Evolutionary conservation across 2,113 vertebrate species (phyloP).

Genomic region (Takifugu flavidus): DNA sequence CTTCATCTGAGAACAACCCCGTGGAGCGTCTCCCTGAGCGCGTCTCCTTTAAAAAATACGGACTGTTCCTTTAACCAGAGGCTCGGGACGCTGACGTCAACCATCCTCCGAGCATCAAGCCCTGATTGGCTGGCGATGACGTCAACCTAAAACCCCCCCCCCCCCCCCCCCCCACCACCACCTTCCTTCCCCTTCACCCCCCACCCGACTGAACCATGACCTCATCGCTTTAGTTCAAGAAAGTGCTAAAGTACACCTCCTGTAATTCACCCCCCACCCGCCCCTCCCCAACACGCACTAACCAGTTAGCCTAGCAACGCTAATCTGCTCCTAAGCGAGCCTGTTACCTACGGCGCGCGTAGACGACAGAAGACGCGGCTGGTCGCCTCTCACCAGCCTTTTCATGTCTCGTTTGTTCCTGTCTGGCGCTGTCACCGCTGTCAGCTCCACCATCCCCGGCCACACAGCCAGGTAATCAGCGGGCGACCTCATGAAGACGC

Average conservation of each 20-base stretch:
- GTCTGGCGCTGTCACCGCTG: conserved; percentile 53
- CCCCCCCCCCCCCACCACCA: conserved; percentile 44
- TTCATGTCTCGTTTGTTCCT: conserved; percentile 32
- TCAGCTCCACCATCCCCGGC: conserved; percentile 39
- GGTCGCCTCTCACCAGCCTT: conserved; percentile 9
- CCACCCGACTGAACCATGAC: conserved; percentile 77
- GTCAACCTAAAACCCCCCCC: conserved; percentile 69
- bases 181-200: conserved; percentile 56
- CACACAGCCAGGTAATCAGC: conserved; percentile 60
- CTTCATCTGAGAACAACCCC: background rate
- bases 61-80: conserved; percentile 72
- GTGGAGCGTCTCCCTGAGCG: background rate
- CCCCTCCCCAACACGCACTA: conserved; percentile 6
- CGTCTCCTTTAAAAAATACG: conserved; percentile 58
- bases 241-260: conserved; percentile 79
- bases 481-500: conserved; percentile 47
- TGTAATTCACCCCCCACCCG: conserved; percentile 37
- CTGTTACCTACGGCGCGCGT: conserved; percentile 8
- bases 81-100: conserved; percentile 81
- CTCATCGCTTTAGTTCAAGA: conserved; percentile 84
- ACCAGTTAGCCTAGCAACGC: conserved; percentile 32
- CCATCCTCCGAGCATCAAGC: conserved; percentile 68
- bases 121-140: conserved; percentile 90
- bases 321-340: conserved; percentile 39
- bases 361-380: conserved; percentile 8